Base-by-base conservation (phyloP, 1,140 invertebrate genomes). In the Contarinia nasturtii region DNA sequence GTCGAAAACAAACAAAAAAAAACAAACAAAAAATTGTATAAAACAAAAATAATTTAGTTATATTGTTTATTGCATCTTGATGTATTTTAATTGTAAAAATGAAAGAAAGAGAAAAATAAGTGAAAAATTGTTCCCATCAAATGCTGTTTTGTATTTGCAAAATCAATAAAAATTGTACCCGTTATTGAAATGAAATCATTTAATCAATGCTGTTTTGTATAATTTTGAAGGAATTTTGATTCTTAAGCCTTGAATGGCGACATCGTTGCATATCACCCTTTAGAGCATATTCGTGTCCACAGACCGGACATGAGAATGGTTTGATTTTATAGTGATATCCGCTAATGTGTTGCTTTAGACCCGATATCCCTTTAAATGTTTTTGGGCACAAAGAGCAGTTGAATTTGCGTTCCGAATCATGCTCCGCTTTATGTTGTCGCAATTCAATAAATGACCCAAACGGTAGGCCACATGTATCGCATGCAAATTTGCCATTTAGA, bases 221-320 rank as follows among this genome's bases (percentile, higher is more conserved):
- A 44, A 14, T 44, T 21, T 44, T 22, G 12, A 44, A 15, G 2
- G 12, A 20, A 22, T 5, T 20, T 10, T 44, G 18, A 14, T 44
- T 22, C 17, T 44, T 38, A 3, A 44, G 18, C n/a, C 5, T 21
- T 5, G 44, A 45, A 27, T 62, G 60, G 22, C 55, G 55, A 48
- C 61, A 63, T 17, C 61, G 53, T 33, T 60, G 44, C 59, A 63
- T 61, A 52, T 63, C 61, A 45, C 61, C 55, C 51, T 63, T 63
- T 33, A 63, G 51, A 20, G 61, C 59, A 50, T 58, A 63, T 33
- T 52, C 44, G 44, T 60, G 58, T 50, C 55, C 53, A 41, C 61
- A 63, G 19, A 58, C 55, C 4, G 52, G 49, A 54, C 61, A 63
- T 27, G 52, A 48, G 40, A 57, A 55, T 15, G 59, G 61, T 48